A percentile compares a stretch with the other conserved stretches of the same genome.
Conservation (phyloP, 2,797 vertebrate genomes). For the Florisuga fusca region DNA sequence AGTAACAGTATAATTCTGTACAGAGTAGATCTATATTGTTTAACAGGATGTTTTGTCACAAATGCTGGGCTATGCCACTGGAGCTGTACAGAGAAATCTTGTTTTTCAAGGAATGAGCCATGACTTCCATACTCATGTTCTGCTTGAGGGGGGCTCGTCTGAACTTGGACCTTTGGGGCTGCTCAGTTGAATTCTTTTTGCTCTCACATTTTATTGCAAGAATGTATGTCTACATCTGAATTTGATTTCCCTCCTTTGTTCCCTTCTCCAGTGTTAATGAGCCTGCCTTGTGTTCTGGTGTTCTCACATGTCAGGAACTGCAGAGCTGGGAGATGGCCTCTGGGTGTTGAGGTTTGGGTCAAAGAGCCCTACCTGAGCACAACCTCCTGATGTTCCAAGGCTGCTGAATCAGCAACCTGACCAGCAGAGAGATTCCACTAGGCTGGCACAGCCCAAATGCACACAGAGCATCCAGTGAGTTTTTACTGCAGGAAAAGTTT, state of each 20-base stretch:
- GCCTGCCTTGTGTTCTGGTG: neutral
- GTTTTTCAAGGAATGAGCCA: neutral
- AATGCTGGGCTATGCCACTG: neutral
- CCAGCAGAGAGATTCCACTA: neutral
- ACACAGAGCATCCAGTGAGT: neutral
- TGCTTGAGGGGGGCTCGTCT: neutral
- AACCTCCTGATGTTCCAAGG: neutral
- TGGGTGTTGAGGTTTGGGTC: neutral
- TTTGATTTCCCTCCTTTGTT: neutral
- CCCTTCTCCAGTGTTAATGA: neutral
- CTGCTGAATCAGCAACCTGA: neutral
- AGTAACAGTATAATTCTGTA: neutral
- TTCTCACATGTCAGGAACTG: neutral
- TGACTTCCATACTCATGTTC: neutral
- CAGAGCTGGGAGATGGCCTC: neutral
- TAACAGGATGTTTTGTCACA: neutral
- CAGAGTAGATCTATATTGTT: neutral
- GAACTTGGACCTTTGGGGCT: neutral
- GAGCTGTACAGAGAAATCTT: neutral
- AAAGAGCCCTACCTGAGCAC: neutral
- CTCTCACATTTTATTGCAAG: neutral
- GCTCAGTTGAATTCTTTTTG: neutral
- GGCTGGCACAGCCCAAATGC: neutral
- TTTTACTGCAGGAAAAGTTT: neutral
- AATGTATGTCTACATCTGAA: neutral